A percentile compares a stretch with the other conserved stretches of the same genome.
Conservation (phyloP, 2,113 vertebrate species). For the Pterocles orientalis region DNA sequence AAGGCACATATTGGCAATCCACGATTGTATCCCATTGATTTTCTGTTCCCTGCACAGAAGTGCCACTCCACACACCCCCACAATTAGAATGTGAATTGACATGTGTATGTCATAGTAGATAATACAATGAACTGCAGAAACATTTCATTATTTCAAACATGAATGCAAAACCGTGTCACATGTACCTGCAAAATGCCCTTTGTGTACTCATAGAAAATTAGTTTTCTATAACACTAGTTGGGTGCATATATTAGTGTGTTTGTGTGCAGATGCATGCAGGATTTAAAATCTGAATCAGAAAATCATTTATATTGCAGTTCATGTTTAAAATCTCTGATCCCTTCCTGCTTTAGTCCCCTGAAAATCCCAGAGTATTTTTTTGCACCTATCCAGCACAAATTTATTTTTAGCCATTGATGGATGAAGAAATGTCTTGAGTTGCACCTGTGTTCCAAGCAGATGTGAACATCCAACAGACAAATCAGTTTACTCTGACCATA, state of each 20-base stretch:
- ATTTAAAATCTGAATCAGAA: background rate
- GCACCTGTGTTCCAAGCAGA: background rate
- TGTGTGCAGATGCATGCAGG: background rate
- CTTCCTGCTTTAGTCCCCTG: background rate
- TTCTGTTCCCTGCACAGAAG: background rate
- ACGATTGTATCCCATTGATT: background rate
- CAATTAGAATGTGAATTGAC: background rate
- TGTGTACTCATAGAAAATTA: background rate
- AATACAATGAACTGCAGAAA: background rate
- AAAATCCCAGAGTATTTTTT: background rate
- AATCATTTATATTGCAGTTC: background rate
- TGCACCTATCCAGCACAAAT: background rate
- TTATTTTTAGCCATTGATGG: background rate
- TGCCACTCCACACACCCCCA: no score
- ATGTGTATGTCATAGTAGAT: background rate
- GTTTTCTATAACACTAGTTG: background rate
- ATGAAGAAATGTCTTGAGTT: background rate
- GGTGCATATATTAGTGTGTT: background rate
- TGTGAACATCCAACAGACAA: background rate
- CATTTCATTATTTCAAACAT: background rate
- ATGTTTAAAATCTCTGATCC: background rate
- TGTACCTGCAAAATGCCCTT: background rate
- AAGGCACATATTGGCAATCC: background rate
- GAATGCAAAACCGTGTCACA: fast-evolving
- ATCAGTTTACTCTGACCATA: background rate